Percentiles rank a stretch among this genome's conserved stretches.
Evolutionary conservation across 2,113 vertebrate genomes (phyloP).

Genomic region (Haemorhous mexicanus): DNA sequence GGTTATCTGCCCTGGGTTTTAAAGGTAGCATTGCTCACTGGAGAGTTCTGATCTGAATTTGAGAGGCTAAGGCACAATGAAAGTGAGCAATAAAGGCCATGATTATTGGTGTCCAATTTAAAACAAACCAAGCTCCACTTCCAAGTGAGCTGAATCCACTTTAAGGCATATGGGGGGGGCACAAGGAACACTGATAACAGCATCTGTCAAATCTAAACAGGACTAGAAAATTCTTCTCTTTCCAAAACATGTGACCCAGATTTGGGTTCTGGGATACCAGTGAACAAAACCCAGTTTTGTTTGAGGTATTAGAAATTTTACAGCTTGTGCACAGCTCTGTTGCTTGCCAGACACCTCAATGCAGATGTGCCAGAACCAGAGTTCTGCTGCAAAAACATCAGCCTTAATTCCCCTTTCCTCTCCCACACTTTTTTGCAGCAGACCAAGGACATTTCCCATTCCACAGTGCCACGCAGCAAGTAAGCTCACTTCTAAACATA

Average conservation of each 20-base stretch:
- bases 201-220: background rate
- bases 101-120: background rate
- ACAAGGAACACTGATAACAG: background rate
- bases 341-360: background rate
- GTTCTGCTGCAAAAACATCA: background rate
- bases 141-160: background rate
- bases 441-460: background rate
- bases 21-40: background rate
- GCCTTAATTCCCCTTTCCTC: background rate
- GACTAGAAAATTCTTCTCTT: background rate
- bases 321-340: background rate
- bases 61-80: background rate
- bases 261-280: background rate
- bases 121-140: background rate
- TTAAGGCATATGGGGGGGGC: background rate
- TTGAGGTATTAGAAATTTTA: conserved; percentile 27
- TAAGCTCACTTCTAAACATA: background rate
- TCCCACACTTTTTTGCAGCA: background rate
- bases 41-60: background rate
- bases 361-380: background rate
- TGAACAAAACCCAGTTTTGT: background rate
- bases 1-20: background rate
- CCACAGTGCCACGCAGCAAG: background rate
- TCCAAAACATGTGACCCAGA: background rate
- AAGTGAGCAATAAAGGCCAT: background rate